Conservation (phyloP, 1,140 invertebrate species). For the Bombus waltoni region DNA sequence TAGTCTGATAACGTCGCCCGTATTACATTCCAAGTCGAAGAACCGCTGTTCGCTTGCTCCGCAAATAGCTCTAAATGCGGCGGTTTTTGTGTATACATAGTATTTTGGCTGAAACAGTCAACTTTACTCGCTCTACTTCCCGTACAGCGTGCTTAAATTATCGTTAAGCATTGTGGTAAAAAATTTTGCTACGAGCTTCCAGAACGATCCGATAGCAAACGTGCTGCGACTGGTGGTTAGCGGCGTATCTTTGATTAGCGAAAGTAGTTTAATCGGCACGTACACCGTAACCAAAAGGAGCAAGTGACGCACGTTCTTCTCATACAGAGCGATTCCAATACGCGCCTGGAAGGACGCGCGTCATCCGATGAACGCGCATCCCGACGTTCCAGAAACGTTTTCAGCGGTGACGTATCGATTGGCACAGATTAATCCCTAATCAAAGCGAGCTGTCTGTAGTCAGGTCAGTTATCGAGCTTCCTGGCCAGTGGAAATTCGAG, state of each 20-base stretch:
- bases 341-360: neutral
- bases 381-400: neutral
- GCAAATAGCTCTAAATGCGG: no score
- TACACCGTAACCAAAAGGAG: neutral
- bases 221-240: neutral
- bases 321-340: conserved; percentile 1
- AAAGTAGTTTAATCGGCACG: neutral
- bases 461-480: conserved; percentile 16
- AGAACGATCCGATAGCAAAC: neutral
- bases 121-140: neutral
- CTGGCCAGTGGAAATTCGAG: conserved; percentile 11
- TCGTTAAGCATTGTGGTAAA: no score
- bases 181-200: neutral
- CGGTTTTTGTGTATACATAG: neutral
- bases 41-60: no score
- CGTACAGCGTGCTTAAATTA: no score
- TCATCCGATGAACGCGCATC: neutral
- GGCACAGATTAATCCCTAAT: conserved; percentile 28
- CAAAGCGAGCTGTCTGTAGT: conserved; percentile 6
- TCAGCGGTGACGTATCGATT: neutral
- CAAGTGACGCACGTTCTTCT: neutral
- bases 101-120: neutral
- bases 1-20: no score
- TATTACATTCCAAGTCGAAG: neutral
- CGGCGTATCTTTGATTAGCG: neutral